Base-by-base conservation (phyloP, 2,113 vertebrate genomes). In the Noctilio leporinus region DNA sequence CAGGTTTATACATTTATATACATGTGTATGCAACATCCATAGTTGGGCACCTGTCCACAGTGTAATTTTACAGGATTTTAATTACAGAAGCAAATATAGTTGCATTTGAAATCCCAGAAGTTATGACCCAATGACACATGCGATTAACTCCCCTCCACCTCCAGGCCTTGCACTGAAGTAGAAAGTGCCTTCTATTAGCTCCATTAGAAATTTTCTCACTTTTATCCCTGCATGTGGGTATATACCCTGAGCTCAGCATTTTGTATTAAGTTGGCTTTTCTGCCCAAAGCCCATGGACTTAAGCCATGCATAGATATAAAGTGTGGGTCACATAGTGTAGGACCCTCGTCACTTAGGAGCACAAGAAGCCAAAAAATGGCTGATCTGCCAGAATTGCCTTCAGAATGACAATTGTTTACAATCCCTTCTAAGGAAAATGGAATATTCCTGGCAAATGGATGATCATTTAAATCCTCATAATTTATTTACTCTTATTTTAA, bases 401-500 rank as follows among this genome's bases (percentile, higher is more conserved):
- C 40, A 96, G 77, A 73, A 59, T 73, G 26, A 1, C 2, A 86
- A 78, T 85, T 85, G 69, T 96, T 85, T 57, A 80, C 86, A 81
- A 94, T 89, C 89, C 77, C 92, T 94, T 95, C 86, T 93, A 97
- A 97, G 95, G 95, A 97, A 97, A 97, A 51, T 64, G 35, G 76
- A 62, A 43, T 59, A 95, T 97, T 97, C 91, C 95, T 91, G 94
- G 93, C 51, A 97, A 97, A 97, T 97, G 81, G 76, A 14, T 30
- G n/a, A 40, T 98, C 97, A 97, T 98, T 98, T 96, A 95, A 97
- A 97, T 97, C 91, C 91, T 98, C 96, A 98, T 98, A 72, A 98
- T 98, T 98, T 98, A 98, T 98, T 98, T 97, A 97, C 86, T 96
- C 70, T 97, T 98, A 96, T 93, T 97, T 96, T 95, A 96, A 77